These are phyloP conservation scores for Carassius gibelio DNA, from an alignment of 2,113 vertebrate genomes.

Conservation along the genomic window DNA sequence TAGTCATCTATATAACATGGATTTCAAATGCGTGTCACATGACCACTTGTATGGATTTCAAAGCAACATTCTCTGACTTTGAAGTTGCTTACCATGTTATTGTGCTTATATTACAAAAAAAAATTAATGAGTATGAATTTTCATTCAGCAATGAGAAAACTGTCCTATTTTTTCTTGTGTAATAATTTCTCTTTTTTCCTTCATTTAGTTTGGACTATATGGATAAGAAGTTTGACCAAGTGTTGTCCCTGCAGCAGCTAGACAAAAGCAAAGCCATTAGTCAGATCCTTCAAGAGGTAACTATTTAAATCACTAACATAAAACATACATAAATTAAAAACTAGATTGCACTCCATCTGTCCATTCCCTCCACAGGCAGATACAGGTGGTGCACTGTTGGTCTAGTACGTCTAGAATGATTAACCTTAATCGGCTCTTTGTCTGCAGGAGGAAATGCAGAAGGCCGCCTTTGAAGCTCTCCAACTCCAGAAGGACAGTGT, in stretches of 20 bases:
- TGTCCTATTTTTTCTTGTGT: neutral
- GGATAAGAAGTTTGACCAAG: constrained; percentile 88
- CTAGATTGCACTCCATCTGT: neutral
- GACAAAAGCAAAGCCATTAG: constrained; percentile 91
- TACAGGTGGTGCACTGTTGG: neutral
- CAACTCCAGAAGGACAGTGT: constrained; percentile 92
- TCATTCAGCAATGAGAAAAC: neutral
- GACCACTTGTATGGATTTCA: neutral
- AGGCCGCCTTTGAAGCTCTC: constrained; percentile 91
- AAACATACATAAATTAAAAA: neutral
- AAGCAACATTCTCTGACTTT: neutral
- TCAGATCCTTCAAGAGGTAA: constrained; percentile 92
- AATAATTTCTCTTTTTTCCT: neutral
- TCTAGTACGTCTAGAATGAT: too few species aligned
- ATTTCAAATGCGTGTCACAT: neutral
- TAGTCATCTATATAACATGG: too few species aligned
- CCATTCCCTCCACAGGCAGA: neutral
- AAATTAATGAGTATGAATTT: too few species aligned
- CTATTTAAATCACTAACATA: neutral
- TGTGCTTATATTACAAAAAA: neutral
- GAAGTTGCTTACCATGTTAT: neutral
- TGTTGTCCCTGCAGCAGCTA: constrained; percentile 88
- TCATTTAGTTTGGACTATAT: constrained; percentile 81
- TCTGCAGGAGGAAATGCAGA: constrained; percentile 92
- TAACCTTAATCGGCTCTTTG: neutral